Base-by-base conservation (phyloP, 2,888 invertebrate genomes). In the Cheilosia variabilis region DNA sequence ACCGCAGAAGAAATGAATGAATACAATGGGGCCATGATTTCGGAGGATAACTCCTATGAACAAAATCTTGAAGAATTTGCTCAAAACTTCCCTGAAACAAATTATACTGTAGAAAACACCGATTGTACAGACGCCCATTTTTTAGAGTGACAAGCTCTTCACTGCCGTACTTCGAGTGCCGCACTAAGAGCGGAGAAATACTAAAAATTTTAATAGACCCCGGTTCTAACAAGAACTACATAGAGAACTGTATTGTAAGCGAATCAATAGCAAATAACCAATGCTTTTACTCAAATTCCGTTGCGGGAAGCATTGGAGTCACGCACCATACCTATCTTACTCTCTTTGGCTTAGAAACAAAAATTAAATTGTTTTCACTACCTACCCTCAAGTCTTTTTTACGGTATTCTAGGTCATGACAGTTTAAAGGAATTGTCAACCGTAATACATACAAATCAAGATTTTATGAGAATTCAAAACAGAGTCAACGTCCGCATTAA, bases 111-210 rank as follows among this genome's bases (percentile, higher is more conserved):
- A 37, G 37, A 37, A 47, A 15, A n/a, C 22, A 13, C 31, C 13
- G 53, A 69, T 19, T 37, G 43, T 17, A 22, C 53, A 4, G 71
- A 87, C 24, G 55, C 87, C 31, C 50, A 87, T 88, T 88, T 88
- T 87, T 88, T 87, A 88, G 83, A 72, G 15, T 86, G 83, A 87
- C 47, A 1, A 43, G 58, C 73, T 87, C 87, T 84, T 87, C 87
- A 47, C 55, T 88, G 41, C 88, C 88, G 1, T 87, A 87, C 43
- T 62, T 87, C 31, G 82, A 88, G 58, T 55, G 69, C 9, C 72
- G 53, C 37, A 65, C 77, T 77, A 86, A 78, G 84, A 87, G 77
- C 52, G 87, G 83, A 57, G 34, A 86, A 69, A 69, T 63, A 43
- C 10, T 88, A 4, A 87, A 80, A 82, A 81, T 88, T 19, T 24